These are phyloP conservation scores for Oryctolagus cuniculus DNA, from an alignment of 2,113 vertebrate genomes.

Conservation along the genomic window mOryCun1.1 NC_091443.1:43488501-43489000, in stretches of 20 bases:
- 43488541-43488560: neutral
- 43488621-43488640: neutral
- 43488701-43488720: neutral
- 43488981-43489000: neutral
- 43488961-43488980: neutral
- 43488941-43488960: neutral
- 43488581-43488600: neutral
- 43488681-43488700: neutral
- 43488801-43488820: neutral
- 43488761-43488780: neutral
- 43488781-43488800: neutral
- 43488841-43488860: neutral
- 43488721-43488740: slow-evolving; percentile 1
- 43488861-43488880: neutral
- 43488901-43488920: neutral
- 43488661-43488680: neutral
- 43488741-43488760: neutral
- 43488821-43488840: neutral
- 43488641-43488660: neutral
- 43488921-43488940: neutral
- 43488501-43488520: neutral
- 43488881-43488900: neutral
- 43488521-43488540: neutral
- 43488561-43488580: neutral
- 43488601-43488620: neutral